Conservation (phyloP, 1,140 invertebrate species). For the Bombus sylvicola region DNA sequence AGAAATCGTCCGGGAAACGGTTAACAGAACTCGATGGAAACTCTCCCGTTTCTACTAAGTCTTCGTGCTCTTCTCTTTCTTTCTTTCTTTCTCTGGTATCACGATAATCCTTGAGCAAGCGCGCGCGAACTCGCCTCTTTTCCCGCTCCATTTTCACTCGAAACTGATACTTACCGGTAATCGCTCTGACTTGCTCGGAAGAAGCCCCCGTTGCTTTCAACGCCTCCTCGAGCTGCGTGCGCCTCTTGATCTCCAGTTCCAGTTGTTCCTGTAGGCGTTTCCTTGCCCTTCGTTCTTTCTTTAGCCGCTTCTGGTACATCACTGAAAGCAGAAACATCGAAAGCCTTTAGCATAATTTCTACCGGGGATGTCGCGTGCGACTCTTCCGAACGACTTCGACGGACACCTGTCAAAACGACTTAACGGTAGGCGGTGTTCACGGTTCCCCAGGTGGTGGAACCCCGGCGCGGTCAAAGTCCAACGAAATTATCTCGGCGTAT, state of each 20-base stretch:
- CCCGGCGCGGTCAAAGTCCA: constrained; percentile 69
- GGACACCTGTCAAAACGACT: constrained; percentile 48
- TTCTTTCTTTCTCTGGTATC: not conserved
- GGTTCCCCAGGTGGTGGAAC: constrained; percentile 73
- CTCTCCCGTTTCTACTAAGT: not conserved
- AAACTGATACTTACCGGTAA: constrained; percentile 86
- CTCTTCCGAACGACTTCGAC: not conserved
- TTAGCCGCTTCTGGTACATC: constrained; percentile 92
- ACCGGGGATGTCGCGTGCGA: not conserved
- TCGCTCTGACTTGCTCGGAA: constrained; percentile 89
- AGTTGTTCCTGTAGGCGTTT: constrained; percentile 92
- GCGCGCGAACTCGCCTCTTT: constrained; percentile 8
- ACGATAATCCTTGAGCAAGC: constrained; percentile 4
- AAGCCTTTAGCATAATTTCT: not conserved
- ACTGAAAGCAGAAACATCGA: constrained; percentile 85
- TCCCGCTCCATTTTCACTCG: not conserved
- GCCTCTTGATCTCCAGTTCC: constrained; percentile 90
- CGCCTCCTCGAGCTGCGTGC: constrained; percentile 90
- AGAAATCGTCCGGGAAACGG: constrained; percentile 35
- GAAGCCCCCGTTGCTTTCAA: constrained; percentile 90
- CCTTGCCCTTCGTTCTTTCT: constrained; percentile 92
- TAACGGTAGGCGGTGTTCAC: constrained; percentile 6
- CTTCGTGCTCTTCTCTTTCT: not conserved
- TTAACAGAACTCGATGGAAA: constrained; percentile 22
- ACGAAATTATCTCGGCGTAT: constrained; percentile 73